Evolutionary conservation across 2,888 invertebrate species (phyloP).

Genomic region (Monochamus alternatus): DNA sequence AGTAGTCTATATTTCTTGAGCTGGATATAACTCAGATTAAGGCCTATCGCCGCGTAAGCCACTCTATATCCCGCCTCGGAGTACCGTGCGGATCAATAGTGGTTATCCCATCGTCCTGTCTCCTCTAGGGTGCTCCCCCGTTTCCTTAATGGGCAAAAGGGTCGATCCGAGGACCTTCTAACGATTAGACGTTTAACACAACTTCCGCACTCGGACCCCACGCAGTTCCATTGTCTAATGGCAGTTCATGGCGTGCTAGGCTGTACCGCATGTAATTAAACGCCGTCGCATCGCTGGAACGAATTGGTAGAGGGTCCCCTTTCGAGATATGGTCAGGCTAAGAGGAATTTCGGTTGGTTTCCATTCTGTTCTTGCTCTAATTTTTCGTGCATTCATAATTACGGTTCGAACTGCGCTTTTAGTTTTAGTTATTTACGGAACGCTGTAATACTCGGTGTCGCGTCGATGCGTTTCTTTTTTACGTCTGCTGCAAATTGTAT

Average conservation of each 20-base stretch:
- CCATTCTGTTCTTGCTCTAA: too few relatives aligned
- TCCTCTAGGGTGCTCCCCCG: slow-evolving; percentile 33
- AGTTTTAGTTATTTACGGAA: too few relatives aligned
- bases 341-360: too few relatives aligned
- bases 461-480: too few relatives aligned
- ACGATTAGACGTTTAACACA: slow-evolving; percentile 46
- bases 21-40: slow-evolving; percentile 9
- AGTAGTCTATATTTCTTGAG: not conserved
- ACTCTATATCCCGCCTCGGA: slow-evolving; percentile 3
- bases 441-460: too few relatives aligned
- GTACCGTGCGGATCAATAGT: slow-evolving; percentile 21
- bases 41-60: slow-evolving; percentile 18
- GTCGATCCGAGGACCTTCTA: slow-evolving; percentile 40
- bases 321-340: too few relatives aligned
- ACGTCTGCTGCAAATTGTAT: too few relatives aligned
- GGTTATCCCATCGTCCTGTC: slow-evolving; percentile 34
- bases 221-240: slow-evolving; percentile 51
- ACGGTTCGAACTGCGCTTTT: too few relatives aligned
- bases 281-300: slow-evolving; percentile 39
- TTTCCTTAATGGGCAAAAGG: slow-evolving; percentile 37
- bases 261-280: slow-evolving; percentile 42
- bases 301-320: not conserved
- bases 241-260: slow-evolving; percentile 41
- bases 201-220: slow-evolving; percentile 52
- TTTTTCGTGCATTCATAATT: too few relatives aligned